Evolutionary conservation across 2,113 vertebrate species (phyloP).

Genomic region (Tragelaphus buxtoni): DNA sequence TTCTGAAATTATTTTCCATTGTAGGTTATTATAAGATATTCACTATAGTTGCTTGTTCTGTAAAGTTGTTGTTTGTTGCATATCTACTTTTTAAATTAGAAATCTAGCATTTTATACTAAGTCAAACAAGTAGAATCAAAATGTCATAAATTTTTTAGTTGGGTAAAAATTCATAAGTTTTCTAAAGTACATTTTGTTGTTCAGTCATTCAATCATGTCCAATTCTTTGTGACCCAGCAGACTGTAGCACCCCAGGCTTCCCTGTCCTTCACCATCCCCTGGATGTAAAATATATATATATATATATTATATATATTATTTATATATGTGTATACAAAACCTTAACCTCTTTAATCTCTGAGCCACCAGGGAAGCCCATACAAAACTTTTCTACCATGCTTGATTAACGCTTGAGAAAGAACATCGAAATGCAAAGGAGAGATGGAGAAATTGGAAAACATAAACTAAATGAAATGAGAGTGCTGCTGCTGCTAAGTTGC

Average conservation of each 20-base stretch:
- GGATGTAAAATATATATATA: not conserved
- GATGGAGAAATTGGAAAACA: not conserved
- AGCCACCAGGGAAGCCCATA: not conserved
- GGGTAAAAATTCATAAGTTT: not conserved
- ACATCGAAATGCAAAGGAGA: not conserved
- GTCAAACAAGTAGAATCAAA: not conserved
- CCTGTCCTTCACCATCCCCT: not conserved
- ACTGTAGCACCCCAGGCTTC: not conserved
- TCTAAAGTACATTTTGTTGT: not conserved
- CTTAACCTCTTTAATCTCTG: not conserved
- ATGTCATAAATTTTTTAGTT: not conserved
- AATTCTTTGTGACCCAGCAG: rapidly evolving
- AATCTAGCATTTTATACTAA: not conserved
- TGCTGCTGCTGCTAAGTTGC: not conserved
- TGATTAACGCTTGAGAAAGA: not conserved
- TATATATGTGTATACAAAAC: not conserved
- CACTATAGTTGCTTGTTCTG: not conserved
- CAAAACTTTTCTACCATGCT: not conserved
- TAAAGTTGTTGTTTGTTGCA: not conserved
- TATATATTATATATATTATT: not conserved
- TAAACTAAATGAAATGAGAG: not conserved
- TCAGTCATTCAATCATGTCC: not conserved
- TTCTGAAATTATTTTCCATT: too few relatives aligned
- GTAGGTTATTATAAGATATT: not conserved
- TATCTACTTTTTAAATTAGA: not conserved